A percentile compares a stretch with the other conserved stretches of the same genome.
These are phyloP conservation scores for Gymnoscopelus microlampas DNA, from an alignment of 2,797 vertebrate species.

Conservation along the genomic window DNA sequence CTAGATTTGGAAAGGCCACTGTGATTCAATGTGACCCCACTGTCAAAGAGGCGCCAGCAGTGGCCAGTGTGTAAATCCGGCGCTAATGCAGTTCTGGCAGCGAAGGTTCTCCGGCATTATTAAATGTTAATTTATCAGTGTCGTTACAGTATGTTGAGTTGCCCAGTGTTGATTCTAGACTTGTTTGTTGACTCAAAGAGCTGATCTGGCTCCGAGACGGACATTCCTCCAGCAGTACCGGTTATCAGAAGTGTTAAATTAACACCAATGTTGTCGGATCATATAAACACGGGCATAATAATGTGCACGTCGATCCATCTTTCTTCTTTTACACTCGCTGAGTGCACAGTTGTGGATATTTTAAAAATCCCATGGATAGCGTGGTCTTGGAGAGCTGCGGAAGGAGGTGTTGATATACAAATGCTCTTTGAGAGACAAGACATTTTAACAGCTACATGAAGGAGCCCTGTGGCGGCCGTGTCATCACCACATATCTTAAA, in stretches of 20 bases:
- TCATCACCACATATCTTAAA: slow-evolving; percentile 10
- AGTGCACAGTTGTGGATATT: slow-evolving; percentile 4
- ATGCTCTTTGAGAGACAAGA: slow-evolving; percentile 34
- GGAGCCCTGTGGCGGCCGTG: slow-evolving; percentile 7
- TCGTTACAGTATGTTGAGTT: too few species aligned
- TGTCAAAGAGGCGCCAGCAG: background rate
- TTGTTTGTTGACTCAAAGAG: too few species aligned
- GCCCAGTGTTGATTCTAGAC: too few species aligned
- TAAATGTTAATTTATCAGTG: too few species aligned
- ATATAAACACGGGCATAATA: too few species aligned
- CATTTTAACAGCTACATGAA: slow-evolving; percentile 19
- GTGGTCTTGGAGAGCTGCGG: slow-evolving; percentile 27
- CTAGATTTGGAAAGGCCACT: slow-evolving; percentile 7
- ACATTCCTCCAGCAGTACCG: too few species aligned
- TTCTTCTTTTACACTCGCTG: too few species aligned
- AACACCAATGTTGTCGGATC: too few species aligned
- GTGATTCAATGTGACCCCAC: slow-evolving; percentile 7
- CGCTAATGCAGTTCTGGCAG: slow-evolving; percentile 9
- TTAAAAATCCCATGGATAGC: slow-evolving; percentile 50
- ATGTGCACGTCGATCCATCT: too few species aligned
- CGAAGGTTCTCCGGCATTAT: too few species aligned
- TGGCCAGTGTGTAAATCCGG: slow-evolving; percentile 23
- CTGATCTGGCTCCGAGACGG: too few species aligned
- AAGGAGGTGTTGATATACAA: slow-evolving; percentile 16
- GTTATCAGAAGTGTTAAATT: too few species aligned